These are phyloP conservation scores for Zaprionus lachaisei DNA, from an alignment of 1,140 invertebrate genomes.

Conservation along the genomic window DNA sequence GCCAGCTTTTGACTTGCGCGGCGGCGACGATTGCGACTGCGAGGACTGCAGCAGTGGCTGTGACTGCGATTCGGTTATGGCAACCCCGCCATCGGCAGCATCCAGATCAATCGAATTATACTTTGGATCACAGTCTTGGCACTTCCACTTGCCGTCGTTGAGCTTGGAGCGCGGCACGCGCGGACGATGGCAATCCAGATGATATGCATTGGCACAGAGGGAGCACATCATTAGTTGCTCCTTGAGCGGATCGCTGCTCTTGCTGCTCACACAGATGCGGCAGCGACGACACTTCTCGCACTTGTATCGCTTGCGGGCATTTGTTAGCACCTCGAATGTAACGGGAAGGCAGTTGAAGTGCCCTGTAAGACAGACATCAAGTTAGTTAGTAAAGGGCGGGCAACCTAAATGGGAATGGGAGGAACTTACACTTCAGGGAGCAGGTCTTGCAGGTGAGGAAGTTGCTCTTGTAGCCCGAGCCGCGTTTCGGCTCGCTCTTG, in stretches of 20 bases:
- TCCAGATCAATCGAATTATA: slow-evolving; percentile 11
- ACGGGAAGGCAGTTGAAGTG: slow-evolving; percentile 55
- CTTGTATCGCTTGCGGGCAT: slow-evolving; percentile 64
- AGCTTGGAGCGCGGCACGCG: slow-evolving; percentile 26
- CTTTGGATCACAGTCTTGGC: slow-evolving; percentile 45
- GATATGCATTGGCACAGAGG: slow-evolving; percentile 55
- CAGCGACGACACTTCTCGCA: slow-evolving; percentile 65
- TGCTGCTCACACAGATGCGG: slow-evolving; percentile 26
- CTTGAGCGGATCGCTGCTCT: not conserved
- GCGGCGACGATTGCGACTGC: slow-evolving; percentile 12
- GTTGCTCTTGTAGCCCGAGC: slow-evolving; percentile 70
- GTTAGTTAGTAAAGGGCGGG: not conserved
- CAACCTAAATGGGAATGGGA: not conserved
- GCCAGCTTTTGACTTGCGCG: slow-evolving; percentile 50
- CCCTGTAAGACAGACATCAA: slow-evolving; percentile 38
- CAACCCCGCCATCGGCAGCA: not conserved
- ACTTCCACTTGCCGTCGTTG: slow-evolving; percentile 62
- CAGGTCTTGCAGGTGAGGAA: slow-evolving; percentile 67
- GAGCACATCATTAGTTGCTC: slow-evolving; percentile 53
- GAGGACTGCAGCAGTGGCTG: not conserved
- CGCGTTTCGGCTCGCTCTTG: slow-evolving; percentile 63
- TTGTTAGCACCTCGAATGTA: slow-evolving; percentile 44
- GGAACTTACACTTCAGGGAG: slow-evolving; percentile 62
- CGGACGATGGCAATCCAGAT: slow-evolving; percentile 63
- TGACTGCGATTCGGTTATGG: not conserved